Conservation (phyloP, 2,797 vertebrate species). For the Acrocephalus scirpaceus region DNA sequence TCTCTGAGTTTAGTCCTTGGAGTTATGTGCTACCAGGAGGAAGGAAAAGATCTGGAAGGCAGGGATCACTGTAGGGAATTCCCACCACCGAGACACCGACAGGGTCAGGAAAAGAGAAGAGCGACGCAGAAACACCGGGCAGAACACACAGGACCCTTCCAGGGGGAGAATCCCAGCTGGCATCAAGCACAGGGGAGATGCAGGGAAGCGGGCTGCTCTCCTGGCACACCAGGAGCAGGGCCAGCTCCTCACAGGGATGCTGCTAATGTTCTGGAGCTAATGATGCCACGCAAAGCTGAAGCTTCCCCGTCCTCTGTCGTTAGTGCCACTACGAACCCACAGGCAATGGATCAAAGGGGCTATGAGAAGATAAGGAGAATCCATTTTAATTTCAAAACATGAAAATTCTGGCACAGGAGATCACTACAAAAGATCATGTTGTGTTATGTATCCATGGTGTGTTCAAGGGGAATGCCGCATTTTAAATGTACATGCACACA, state of each 20-base stretch:
- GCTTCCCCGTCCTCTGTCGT: slow-evolving; percentile 44
- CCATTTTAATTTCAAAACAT: slow-evolving; percentile 70
- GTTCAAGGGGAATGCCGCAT: slow-evolving; percentile 9
- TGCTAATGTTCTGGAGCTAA: slow-evolving; percentile 38
- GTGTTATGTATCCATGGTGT: background rate
- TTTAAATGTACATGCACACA: background rate
- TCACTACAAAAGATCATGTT: slow-evolving; percentile 32
- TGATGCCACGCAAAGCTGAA: slow-evolving; percentile 24
- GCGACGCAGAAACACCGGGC: accelerated
- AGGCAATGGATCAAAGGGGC: slow-evolving; percentile 70
- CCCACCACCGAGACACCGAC: accelerated
- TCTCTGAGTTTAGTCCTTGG: background rate
- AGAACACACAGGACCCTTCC: background rate
- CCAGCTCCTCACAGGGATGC: background rate
- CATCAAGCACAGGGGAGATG: background rate
- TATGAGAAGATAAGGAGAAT: slow-evolving; percentile 67
- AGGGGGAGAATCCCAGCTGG: background rate
- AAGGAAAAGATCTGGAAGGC: background rate
- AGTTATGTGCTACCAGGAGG: background rate
- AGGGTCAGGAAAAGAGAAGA: background rate
- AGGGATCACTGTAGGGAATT: background rate
- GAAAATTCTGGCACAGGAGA: slow-evolving; percentile 55
- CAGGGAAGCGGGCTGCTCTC: background rate
- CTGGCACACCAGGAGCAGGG: accelerated
- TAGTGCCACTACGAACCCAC: slow-evolving; percentile 47